Conservation (phyloP, 1,140 invertebrate genomes). For the Pinna nobilis region DNA sequence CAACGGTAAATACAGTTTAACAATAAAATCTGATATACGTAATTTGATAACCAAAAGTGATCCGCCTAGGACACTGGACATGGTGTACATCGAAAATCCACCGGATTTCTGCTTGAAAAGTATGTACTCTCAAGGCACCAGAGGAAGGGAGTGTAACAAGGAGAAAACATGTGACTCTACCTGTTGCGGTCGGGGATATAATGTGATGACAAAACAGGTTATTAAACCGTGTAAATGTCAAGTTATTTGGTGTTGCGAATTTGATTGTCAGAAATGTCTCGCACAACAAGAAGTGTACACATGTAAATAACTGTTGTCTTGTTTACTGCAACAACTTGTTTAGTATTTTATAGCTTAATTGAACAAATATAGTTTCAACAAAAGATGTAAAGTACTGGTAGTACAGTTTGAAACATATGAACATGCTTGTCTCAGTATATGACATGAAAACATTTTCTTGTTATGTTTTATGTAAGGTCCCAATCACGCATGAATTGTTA, state of each 20-base stretch:
- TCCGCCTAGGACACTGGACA: slow-evolving; percentile 80
- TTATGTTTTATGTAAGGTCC: too few species aligned
- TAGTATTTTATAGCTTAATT: too few species aligned
- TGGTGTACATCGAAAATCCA: slow-evolving; percentile 91
- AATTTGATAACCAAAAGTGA: slow-evolving; percentile 17
- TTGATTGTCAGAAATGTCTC: slow-evolving; percentile 67
- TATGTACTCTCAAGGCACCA: slow-evolving; percentile 64
- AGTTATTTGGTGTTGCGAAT: slow-evolving; percentile 71
- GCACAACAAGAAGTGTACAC: slow-evolving; percentile 65
- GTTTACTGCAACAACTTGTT: too few species aligned
- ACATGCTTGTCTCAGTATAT: too few species aligned
- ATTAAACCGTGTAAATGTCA: slow-evolving; percentile 64
- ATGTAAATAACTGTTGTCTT: slow-evolving; percentile 72
- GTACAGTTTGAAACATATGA: too few species aligned
- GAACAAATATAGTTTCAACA: too few species aligned
- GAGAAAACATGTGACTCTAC: slow-evolving; percentile 75
- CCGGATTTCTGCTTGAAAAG: slow-evolving; percentile 89
- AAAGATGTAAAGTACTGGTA: too few species aligned
- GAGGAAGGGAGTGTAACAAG: slow-evolving; percentile 73
- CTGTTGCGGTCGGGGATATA: slow-evolving; percentile 76
- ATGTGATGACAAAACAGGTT: slow-evolving; percentile 57
- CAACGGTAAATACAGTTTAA: slow-evolving; percentile 22
- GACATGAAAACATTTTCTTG: too few species aligned
- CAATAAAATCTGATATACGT: neutral
- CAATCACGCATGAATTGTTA: too few species aligned